Evolutionary conservation across 2,797 vertebrate species (phyloP), one percentile per base, ranked within the genome.

Genomic region (Leptoclinus maculatus): DNA sequence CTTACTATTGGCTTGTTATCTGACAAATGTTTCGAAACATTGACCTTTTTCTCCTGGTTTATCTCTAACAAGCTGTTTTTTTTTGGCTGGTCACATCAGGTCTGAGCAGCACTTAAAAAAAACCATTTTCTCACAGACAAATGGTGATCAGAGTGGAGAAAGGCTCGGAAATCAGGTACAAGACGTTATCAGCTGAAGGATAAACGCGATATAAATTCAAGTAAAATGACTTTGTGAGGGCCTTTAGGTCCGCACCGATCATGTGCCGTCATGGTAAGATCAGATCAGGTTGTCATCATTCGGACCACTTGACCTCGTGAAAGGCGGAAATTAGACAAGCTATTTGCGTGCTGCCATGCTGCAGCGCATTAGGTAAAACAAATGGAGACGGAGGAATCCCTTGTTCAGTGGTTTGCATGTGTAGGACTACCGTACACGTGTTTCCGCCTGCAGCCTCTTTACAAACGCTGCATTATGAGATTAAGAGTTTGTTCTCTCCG

Each of bases 271-370:
- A 47, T 19, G 14, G 13, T 27, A n/a, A 64, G 32, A 47, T 65
- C 43, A 32, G 58, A 45, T 54, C 51, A 49, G 66, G 27, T 56
- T 21, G 38, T 67, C 51, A 17, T 73, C 25, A 34, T 25, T 67
- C 63, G 23, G 36, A 36, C 23, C 71, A 47, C 58, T 62, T 34
- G 59, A 43, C 49, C 79, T 79, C 32, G 68, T 83, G 76, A 80
- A 34, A 67, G 60, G 59, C 47, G 74, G 16, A 85, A 83, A 87
- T 90, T 74, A 86, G 63, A 90, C 83, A 27, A 89, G 73, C 83
- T 88, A 85, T 88, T 84, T 80, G 21, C 25, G 51, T 81, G n/a
- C 7, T 3, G 25, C 29, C 86, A 66, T 80, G 80, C 75, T 58
- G 78, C 69, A 54, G 43, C 23, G 3, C 76, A 87, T 90, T 89